Evolutionary conservation across 2,797 vertebrate genomes (phyloP).

Genomic region (Argya squamiceps): DNA sequence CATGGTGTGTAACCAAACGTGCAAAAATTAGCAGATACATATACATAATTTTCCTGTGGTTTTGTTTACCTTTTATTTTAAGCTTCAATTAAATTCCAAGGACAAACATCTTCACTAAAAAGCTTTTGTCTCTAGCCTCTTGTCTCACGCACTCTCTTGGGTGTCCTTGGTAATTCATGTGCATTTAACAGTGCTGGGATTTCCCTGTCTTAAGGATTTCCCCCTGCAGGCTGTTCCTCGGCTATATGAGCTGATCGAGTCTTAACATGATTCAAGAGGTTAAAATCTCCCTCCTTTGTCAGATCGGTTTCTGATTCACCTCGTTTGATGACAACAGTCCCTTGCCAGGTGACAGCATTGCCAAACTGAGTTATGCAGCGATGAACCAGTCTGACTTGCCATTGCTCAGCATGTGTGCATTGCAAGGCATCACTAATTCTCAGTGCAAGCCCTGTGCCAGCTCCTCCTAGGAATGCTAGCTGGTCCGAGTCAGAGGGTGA

Average conservation of each 20-base stretch:
- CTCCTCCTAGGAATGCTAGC: not conserved
- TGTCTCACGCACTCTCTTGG: not conserved
- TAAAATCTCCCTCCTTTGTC: not conserved
- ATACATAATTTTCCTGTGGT: fast-evolving
- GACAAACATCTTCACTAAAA: not conserved
- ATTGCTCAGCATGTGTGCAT: not conserved
- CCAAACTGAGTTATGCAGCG: not conserved
- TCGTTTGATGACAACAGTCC: not conserved
- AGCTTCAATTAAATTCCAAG: not conserved
- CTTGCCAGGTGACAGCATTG: slow-evolving; percentile 5
- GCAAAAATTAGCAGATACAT: not conserved
- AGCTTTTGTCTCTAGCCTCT: not conserved
- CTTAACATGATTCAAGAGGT: not conserved
- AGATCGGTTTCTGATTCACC: slow-evolving; percentile 1
- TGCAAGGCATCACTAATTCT: not conserved
- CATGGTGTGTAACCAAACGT: not conserved
- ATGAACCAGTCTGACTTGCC: slow-evolving; percentile 34
- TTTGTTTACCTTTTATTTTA: not conserved
- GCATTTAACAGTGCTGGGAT: not conserved
- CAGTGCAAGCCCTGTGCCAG: not conserved
- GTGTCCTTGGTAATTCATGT: not conserved
- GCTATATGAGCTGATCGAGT: not conserved
- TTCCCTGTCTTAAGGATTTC: not conserved
- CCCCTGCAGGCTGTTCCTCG: not conserved
- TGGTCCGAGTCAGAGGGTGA: not conserved